phyloP scores from a whole-genome alignment of 2,113 vertebrate genomes.

The Rhineura floridana region DNA sequence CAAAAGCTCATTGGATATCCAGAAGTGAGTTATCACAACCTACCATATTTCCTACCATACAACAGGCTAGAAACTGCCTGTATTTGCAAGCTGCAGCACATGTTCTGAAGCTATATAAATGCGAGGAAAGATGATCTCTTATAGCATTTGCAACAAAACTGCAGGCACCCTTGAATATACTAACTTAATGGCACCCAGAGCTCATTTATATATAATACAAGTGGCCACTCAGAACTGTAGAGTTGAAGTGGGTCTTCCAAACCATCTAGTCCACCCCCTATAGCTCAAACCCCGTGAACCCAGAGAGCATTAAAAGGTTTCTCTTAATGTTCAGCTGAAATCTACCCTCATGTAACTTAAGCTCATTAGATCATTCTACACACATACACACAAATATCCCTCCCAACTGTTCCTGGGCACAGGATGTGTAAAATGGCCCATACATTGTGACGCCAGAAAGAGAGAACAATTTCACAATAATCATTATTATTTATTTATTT shows the following conservation, averaged over 20 bases:
- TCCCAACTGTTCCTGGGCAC: background rate
- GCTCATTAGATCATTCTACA: no score
- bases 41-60: no score
- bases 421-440: background rate
- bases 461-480: no score
- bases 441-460: background rate
- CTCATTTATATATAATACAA: no score
- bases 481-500: no score
- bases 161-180: background rate
- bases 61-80: no score
- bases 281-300: no score
- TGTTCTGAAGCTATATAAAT: background rate
- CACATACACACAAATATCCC: background rate
- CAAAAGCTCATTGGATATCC: no score
- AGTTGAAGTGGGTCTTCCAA: no score
- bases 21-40: background rate
- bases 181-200: background rate
- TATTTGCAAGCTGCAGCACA: background rate
- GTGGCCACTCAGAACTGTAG: no score
- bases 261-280: no score
- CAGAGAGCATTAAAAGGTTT: background rate
- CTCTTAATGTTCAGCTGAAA: background rate
- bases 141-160: background rate
- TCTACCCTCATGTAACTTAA: background rate
- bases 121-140: no score